Evolutionary conservation across 2,797 vertebrate species (phyloP).

Genomic region (Fratercula arctica): DNA sequence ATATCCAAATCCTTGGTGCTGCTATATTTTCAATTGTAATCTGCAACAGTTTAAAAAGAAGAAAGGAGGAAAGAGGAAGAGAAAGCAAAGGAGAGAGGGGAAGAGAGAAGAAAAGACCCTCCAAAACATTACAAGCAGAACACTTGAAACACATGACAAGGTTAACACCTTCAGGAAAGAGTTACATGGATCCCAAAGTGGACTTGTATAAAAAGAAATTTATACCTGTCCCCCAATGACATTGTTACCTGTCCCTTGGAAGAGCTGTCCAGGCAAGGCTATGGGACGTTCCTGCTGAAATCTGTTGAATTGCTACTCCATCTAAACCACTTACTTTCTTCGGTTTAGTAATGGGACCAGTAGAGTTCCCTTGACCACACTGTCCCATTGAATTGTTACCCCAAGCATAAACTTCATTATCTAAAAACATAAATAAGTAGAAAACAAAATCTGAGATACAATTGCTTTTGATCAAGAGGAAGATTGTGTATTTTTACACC

Average conservation of each 20-base stretch:
- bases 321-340: constrained; percentile 88
- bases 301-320: constrained; percentile 85
- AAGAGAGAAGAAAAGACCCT: neutral
- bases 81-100: neutral
- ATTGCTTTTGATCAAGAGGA: neutral
- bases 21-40: neutral
- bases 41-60: neutral
- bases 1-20: neutral
- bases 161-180: neutral
- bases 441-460: constrained; percentile 25
- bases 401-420: constrained; percentile 88
- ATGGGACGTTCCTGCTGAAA: constrained; percentile 85
- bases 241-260: constrained; percentile 82
- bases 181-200: neutral
- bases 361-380: constrained; percentile 86
- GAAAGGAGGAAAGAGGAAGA: neutral
- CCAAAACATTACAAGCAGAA: neutral
- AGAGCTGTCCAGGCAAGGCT: constrained; percentile 87
- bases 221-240: neutral
- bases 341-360: constrained; percentile 86
- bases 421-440: constrained; percentile 60
- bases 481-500: neutral
- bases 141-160: neutral
- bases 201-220: neutral
- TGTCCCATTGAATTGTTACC: constrained; percentile 89